Conservation (phyloP, 2,888 invertebrate species). For the Antheraea yamamai region DNA sequence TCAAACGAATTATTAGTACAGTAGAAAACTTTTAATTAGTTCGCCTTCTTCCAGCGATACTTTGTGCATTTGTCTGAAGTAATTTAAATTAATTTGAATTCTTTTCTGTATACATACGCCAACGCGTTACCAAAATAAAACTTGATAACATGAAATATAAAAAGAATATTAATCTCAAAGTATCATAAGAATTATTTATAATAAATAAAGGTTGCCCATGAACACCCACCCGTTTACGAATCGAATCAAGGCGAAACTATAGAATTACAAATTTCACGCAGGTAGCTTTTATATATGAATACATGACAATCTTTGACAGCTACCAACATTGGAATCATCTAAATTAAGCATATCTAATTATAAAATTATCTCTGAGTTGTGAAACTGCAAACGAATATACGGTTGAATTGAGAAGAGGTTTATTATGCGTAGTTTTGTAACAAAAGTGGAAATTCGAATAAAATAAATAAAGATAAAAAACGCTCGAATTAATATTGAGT, state of each 20-base stretch:
- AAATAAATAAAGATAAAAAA: not conserved
- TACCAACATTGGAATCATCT: conserved; percentile 40
- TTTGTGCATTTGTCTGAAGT: conserved; percentile 75
- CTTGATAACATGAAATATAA: conserved; percentile 27
- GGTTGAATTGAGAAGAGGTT: not conserved
- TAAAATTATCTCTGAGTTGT: conserved; percentile 43
- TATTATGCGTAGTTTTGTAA: conserved; percentile 5
- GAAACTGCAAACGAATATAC: conserved; percentile 14
- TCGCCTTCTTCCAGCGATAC: conserved; percentile 74
- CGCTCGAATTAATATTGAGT: not conserved
- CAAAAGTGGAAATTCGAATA: not conserved
- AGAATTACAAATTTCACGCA: conserved; percentile 73
- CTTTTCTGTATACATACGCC: conserved; percentile 39
- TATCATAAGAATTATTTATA: conserved; percentile 40
- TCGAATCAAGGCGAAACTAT: conserved; percentile 50
- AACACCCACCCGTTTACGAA: conserved; percentile 34
- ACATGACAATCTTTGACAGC: conserved; percentile 59
- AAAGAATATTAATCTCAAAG: conserved; percentile 45
- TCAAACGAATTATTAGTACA: conserved; percentile 82
- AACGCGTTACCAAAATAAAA: conserved; percentile 21
- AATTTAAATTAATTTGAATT: conserved; percentile 76
- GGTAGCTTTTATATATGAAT: conserved; percentile 43
- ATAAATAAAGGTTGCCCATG: conserved; percentile 42
- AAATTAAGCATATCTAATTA: conserved; percentile 54
- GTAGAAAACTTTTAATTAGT: conserved; percentile 81